Evolutionary conservation across 2,888 invertebrate species (phyloP), one percentile per base, ranked within the genome.

Genomic region (Epistrophella euchroma): DNA sequence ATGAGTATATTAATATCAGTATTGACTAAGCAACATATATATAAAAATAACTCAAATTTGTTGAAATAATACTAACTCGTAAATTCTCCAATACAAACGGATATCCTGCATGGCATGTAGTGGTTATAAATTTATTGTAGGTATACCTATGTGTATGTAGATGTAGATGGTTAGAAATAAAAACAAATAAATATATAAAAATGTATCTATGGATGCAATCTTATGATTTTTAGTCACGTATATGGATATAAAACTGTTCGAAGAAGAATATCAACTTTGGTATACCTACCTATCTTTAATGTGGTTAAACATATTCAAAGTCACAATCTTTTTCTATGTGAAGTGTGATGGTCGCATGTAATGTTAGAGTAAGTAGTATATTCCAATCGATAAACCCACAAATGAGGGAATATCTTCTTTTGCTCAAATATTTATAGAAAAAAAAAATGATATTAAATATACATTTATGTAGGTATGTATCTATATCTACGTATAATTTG

Each of bases 231-330:
- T 22, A 75, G 81, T 85, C 85, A 85, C 85, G 85, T 81, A 52
- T 81, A 52, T 84, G 79, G 79, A 72, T 71, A 75, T 84, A 75
- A 66, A 45, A 60, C 70, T 75, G 66, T 85, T 80, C 45, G 75
- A 71, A 40, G 75, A 71, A 40, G 75, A 76, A 84, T 80, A 76
- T 4, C 40, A 25, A 47, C 47, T 19, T 47, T 64, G 75, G 74
- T 85, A 52, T 28, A n/a, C n/a, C 4, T 32, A 28, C 28, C 32
- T 32, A 7, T 68, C 76, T 62, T 77, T 72, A 85, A 85, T 81
- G 85, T 85, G 85, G 80, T 80, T 76, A 85, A 81, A 47, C 66
- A 84, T 84, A 84, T 84, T 84, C 79, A 75, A 85, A 85, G 76
- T 76, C 76, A 76, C 76, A 81, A 71, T 71, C 58, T 71, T 55